These are phyloP conservation scores for Hypomesus transpacificus DNA, from an alignment of 2,113 vertebrate species.

Conservation along the genomic window DNA sequence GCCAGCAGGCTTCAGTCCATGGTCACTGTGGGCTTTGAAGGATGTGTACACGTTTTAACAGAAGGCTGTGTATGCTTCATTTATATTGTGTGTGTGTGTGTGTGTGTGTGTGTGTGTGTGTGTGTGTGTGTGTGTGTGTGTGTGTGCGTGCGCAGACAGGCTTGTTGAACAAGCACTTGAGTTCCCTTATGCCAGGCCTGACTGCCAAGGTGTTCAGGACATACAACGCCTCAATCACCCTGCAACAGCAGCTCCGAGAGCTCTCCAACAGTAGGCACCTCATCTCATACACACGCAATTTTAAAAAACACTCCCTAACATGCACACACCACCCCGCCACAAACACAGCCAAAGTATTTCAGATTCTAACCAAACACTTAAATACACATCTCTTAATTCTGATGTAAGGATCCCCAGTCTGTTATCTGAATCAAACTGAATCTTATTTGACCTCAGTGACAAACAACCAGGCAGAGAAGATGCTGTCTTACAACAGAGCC, in stretches of 20 bases:
- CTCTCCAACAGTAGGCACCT: conserved; percentile 67
- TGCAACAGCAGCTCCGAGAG: conserved; percentile 75
- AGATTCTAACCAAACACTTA: not conserved
- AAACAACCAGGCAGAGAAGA: conserved; percentile 66
- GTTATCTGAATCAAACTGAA: too few species aligned
- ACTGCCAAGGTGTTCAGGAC: conserved; percentile 80
- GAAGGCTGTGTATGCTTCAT: not conserved
- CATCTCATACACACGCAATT: not conserved
- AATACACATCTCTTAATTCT: conserved; percentile 8
- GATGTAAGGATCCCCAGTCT: too few species aligned
- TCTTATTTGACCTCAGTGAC: conserved; percentile 43
- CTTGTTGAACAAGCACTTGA: conserved; percentile 74
- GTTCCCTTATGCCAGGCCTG: conserved; percentile 74
- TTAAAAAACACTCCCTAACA: not conserved
- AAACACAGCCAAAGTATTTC: not conserved
- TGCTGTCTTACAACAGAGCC: conserved; percentile 75
- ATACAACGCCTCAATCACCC: conserved; percentile 77
- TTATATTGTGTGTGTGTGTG: not conserved
- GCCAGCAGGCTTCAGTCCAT: not conserved
- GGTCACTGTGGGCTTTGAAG: not conserved
- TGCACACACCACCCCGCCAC: not conserved
- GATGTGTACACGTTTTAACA: not conserved
- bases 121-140: not conserved
- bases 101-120: not conserved
- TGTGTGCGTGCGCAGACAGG: conserved; percentile 53